phyloP scores from a whole-genome alignment of 1,140 invertebrate genomes.

The Tetramorium alpestre region DNA sequence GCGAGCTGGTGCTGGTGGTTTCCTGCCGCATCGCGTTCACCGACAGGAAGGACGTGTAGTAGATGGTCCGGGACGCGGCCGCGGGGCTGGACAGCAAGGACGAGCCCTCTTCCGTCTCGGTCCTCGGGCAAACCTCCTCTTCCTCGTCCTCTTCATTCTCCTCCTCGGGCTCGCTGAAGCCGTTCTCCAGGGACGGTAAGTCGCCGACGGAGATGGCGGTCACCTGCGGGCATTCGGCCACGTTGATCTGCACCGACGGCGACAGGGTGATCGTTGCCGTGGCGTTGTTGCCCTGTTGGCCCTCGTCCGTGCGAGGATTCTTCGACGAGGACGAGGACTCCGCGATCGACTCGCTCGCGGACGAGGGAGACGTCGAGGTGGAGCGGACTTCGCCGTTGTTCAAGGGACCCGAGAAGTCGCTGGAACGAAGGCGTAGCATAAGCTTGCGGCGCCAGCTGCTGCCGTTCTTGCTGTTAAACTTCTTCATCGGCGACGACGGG shows the following conservation, averaged over 20 bases:
- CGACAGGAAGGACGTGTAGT: slow-evolving; percentile 74
- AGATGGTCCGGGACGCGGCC: slow-evolving; percentile 65
- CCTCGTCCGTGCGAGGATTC: slow-evolving; percentile 28
- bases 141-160: slow-evolving; percentile 69
- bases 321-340: slow-evolving; percentile 59
- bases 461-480: slow-evolving; percentile 62
- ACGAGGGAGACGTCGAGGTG: slow-evolving; percentile 75
- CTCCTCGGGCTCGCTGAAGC: slow-evolving; percentile 78
- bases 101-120: slow-evolving; percentile 81
- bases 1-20: slow-evolving; percentile 83
- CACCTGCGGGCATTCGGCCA: neutral
- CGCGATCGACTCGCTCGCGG: slow-evolving; percentile 73
- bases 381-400: slow-evolving; percentile 71
- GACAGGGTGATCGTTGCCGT: slow-evolving; percentile 40
- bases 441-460: slow-evolving; percentile 78
- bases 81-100: slow-evolving; percentile 82
- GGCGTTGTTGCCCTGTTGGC: neutral
- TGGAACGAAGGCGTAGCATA: slow-evolving; percentile 78
- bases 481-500: slow-evolving; percentile 58
- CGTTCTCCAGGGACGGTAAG: slow-evolving; percentile 75
- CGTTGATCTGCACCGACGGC: slow-evolving; percentile 63
- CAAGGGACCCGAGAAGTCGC: slow-evolving; percentile 73
- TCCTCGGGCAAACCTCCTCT: slow-evolving; percentile 72
- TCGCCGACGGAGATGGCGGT: slow-evolving; percentile 49
- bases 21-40: slow-evolving; percentile 83